Evolutionary conservation across 2,888 invertebrate genomes (phyloP).

Genomic region (Pristionchus maxplancki): DNA sequence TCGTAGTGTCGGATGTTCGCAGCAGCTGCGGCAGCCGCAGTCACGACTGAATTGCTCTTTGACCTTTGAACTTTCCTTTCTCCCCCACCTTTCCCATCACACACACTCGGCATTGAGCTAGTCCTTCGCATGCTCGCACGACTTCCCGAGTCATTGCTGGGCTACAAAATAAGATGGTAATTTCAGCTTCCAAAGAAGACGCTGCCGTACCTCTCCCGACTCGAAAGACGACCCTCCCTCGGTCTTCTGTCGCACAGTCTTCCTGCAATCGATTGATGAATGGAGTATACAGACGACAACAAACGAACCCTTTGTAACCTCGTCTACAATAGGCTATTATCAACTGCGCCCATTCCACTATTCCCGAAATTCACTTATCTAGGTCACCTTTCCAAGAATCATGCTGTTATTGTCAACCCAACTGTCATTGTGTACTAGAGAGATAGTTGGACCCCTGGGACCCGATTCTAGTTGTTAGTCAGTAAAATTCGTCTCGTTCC

Average conservation of each 20-base stretch:
- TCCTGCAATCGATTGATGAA: slow-evolving; percentile 57
- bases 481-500: no score
- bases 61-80: background rate
- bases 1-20: slow-evolving; percentile 68
- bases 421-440: background rate
- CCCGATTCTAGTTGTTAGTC: background rate
- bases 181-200: background rate
- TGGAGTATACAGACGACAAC: background rate
- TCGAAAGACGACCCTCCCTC: slow-evolving; percentile 55
- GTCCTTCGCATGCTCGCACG: slow-evolving; percentile 65
- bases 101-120: slow-evolving; percentile 76
- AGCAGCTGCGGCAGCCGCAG: slow-evolving; percentile 45
- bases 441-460: background rate
- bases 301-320: background rate
- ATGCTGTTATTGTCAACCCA: background rate
- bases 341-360: background rate
- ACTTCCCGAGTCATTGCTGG: slow-evolving; percentile 30
- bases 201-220: slow-evolving; percentile 41
- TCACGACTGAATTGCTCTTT: background rate
- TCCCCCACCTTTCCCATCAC: slow-evolving; percentile 56
- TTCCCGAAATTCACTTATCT: background rate
- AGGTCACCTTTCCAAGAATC: no score
- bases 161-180: background rate
- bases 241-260: slow-evolving; percentile 73
- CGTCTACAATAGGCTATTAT: background rate